phyloP scores from a whole-genome alignment of 2,888 invertebrate species.

The Napeogenes sylphis region DNA sequence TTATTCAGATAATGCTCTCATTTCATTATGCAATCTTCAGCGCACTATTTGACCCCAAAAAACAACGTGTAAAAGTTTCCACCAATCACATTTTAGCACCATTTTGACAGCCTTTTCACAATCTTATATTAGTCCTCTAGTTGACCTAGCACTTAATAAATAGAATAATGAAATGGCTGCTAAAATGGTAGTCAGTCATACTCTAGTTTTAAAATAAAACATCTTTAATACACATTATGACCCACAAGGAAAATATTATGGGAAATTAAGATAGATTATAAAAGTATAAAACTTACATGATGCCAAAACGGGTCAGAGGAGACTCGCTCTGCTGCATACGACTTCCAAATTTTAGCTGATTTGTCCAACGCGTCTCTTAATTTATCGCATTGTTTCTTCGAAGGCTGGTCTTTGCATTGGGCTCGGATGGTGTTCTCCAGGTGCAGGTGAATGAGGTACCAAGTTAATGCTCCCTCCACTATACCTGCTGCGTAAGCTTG shows the following conservation, averaged over 20 bases:
- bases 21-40: too few relatives aligned
- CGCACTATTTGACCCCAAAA: too few relatives aligned
- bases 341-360: constrained; percentile 80
- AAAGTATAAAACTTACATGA: constrained; percentile 75
- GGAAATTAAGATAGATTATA: background rate
- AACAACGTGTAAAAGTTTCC: too few relatives aligned
- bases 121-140: too few relatives aligned
- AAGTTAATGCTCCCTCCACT: constrained; percentile 89
- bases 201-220: too few relatives aligned
- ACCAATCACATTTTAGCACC: too few relatives aligned
- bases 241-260: background rate
- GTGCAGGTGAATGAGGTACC: constrained; percentile 87
- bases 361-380: constrained; percentile 80
- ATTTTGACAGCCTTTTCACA: too few relatives aligned
- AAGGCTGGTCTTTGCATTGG: constrained; percentile 69
- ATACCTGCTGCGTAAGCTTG: constrained; percentile 93
- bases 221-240: background rate
- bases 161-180: too few relatives aligned
- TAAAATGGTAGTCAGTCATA: background rate
- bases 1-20: background rate
- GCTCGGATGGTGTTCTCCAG: constrained; percentile 83
- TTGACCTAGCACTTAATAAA: too few relatives aligned
- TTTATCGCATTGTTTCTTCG: constrained; percentile 79
- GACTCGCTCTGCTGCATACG: constrained; percentile 71
- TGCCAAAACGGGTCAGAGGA: constrained; percentile 87